Evolutionary conservation across 2,113 vertebrate genomes (phyloP).

Genomic region (Gymnorhina tibicen): DNA sequence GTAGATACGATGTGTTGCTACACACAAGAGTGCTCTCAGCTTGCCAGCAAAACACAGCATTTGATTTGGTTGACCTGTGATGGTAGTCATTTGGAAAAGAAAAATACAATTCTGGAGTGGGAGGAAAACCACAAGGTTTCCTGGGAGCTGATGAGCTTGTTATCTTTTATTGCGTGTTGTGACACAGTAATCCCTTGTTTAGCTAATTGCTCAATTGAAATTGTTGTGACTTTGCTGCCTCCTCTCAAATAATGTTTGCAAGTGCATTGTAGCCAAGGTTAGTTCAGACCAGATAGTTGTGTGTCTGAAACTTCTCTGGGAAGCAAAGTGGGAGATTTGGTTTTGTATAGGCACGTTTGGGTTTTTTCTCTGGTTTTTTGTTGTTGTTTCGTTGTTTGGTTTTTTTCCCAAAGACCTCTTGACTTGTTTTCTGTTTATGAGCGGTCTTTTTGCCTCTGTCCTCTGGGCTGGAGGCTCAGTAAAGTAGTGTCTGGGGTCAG

Average conservation of each 20-base stretch:
- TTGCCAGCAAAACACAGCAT: neutral
- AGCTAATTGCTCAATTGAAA: neutral
- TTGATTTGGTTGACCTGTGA: neutral
- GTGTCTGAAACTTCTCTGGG: neutral
- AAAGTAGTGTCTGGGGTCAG: neutral
- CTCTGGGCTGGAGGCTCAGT: neutral
- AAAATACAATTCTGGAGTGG: neutral
- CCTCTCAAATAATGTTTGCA: neutral
- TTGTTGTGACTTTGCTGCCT: conserved; percentile 27
- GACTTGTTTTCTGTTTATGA: neutral
- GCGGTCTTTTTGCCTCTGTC: neutral
- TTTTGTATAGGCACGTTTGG: neutral
- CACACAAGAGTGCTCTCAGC: neutral
- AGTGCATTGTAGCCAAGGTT: neutral
- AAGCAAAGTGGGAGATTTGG: neutral
- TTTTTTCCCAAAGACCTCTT: neutral
- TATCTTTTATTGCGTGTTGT: conserved; percentile 7
- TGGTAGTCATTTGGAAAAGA: neutral
- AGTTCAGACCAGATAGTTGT: neutral
- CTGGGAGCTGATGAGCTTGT: neutral
- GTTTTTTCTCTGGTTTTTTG: neutral
- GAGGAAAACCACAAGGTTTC: neutral
- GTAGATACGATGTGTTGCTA: neutral
- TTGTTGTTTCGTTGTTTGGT: neutral
- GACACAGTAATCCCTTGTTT: conserved; percentile 5